These are phyloP conservation scores for Echinarachnius parma DNA, from an alignment of 53 echinoderm and acorn worm genomes.

Conservation along the genomic window DNA sequence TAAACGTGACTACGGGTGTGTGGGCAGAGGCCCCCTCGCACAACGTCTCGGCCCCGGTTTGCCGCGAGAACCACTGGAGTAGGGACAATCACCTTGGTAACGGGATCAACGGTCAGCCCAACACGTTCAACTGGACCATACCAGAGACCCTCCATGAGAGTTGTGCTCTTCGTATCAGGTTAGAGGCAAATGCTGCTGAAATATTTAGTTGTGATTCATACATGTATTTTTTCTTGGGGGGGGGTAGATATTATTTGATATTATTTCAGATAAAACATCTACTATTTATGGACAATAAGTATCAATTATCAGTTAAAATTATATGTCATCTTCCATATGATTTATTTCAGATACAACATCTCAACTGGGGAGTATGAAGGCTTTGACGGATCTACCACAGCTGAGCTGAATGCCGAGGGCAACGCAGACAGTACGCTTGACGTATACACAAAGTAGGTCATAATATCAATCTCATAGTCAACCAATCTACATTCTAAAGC, in stretches of 20 bases:
- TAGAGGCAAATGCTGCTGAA: too few species aligned
- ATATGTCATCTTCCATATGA: too few species aligned
- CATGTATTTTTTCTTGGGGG: too few species aligned
- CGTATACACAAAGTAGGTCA: slow-evolving; percentile 55
- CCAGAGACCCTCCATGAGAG: slow-evolving; percentile 76
- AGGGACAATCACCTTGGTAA: slow-evolving; percentile 97
- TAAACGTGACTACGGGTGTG: slow-evolving; percentile 61
- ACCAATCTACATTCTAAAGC: too few species aligned
- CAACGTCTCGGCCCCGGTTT: slow-evolving; percentile 78
- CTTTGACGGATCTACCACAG: slow-evolving; percentile 72
- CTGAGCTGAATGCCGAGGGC: slow-evolving; percentile 64
- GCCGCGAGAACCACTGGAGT: slow-evolving; percentile 82
- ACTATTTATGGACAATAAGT: too few species aligned
- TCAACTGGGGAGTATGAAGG: slow-evolving; percentile 94
- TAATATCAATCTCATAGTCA: too few species aligned
- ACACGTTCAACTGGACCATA: slow-evolving; percentile 92
- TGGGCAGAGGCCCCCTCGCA: slow-evolving; percentile 76
- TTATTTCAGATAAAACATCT: too few species aligned
- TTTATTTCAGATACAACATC: slow-evolving; percentile 95
- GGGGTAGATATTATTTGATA: too few species aligned
- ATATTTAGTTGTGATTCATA: too few species aligned
- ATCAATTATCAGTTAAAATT: too few species aligned
- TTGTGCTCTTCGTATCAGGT: slow-evolving; percentile 89
- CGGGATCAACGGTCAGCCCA: slow-evolving; percentile 77
- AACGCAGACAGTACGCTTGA: slow-evolving; percentile 61